Base-by-base conservation (phyloP, 2,888 invertebrate species). In the Pterostichus madidus region DNA sequence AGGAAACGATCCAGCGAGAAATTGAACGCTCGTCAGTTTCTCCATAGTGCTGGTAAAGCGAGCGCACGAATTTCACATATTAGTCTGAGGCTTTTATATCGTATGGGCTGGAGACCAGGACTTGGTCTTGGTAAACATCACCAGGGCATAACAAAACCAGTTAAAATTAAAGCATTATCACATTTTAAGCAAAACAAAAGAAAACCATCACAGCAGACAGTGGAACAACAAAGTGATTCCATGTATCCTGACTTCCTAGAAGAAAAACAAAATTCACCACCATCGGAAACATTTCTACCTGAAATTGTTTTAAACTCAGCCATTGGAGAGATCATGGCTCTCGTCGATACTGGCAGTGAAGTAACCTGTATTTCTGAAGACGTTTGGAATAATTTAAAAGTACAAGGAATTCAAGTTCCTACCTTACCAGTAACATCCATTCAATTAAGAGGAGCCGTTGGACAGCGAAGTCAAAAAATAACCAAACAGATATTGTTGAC, bases 281-380 rank as follows among this genome's bases (percentile, higher is more conserved):
- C 35, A 3, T 5, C 35, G 6, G 35, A 35, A 35, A 5, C 35
- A 35, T 49, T 4, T 13, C 4, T 13, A 49, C 49, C 49, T 4
- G 49, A 49, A 52, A 76, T 76, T 52, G 52, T 31, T n/a, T 4
- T 76, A 2, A 32, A 8, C 1, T 11, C 46, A 1, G 8, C 5
- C 6, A 39, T 13, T 4, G 31, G 56, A 3, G 6, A 4, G 5
- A 31, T 39, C 5, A 5, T 52, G 31, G 73, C 82, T 0, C 49
- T 85, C 15, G 32, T 85, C 7, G 85, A 85, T 77, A 83, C 85
- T 24, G 85, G 85, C 8, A 77, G 83, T 56, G 85, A 85, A 53
- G 84, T 85, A 0, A 79, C 84, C 13, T 85, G 85, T 52, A 79
- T 85, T 11, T 76, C 83, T n/a, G 77, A 83, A 61, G 80, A 85